Conservation (phyloP, 2,888 invertebrate species). For the Strigamia maritima region DNA sequence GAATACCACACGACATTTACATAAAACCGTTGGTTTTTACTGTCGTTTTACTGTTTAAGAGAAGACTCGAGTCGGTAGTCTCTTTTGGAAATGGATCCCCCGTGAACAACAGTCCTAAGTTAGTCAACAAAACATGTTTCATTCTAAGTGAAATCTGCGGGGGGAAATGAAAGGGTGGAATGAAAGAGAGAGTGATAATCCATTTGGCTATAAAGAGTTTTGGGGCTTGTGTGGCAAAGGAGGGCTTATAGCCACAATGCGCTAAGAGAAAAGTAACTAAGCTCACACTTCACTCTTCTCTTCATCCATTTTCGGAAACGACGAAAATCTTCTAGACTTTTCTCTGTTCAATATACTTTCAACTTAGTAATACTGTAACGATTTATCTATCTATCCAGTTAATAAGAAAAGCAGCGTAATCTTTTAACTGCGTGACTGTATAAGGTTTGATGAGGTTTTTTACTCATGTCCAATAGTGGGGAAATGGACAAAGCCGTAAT, state of each 20-base stretch:
- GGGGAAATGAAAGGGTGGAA: background rate
- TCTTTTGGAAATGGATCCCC: conserved; percentile 4
- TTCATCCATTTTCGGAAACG: background rate
- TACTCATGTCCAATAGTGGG: no score
- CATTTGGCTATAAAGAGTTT: conserved; percentile 4
- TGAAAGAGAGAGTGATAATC: conserved; percentile 4
- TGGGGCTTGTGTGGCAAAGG: conserved; percentile 4
- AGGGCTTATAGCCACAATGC: background rate
- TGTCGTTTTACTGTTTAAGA: conserved; percentile 4
- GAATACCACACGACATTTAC: conserved; percentile 4
- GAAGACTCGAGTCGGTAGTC: background rate
- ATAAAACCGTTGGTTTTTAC: background rate
- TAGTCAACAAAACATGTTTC: background rate
- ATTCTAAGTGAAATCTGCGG: background rate
- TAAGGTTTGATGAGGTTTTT: no score
- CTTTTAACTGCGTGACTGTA: no score
- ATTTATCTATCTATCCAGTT: background rate
- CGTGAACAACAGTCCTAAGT: conserved; percentile 1
- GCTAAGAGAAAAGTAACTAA: conserved; percentile 4
- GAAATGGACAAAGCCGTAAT: no score
- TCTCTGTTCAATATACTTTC: background rate
- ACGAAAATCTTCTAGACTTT: background rate
- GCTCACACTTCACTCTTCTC: background rate
- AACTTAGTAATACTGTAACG: background rate
- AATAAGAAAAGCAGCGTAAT: background rate